Evolutionary conservation across 2,888 invertebrate genomes (phyloP).

Genomic region (Adelognathus sp.): DNA sequence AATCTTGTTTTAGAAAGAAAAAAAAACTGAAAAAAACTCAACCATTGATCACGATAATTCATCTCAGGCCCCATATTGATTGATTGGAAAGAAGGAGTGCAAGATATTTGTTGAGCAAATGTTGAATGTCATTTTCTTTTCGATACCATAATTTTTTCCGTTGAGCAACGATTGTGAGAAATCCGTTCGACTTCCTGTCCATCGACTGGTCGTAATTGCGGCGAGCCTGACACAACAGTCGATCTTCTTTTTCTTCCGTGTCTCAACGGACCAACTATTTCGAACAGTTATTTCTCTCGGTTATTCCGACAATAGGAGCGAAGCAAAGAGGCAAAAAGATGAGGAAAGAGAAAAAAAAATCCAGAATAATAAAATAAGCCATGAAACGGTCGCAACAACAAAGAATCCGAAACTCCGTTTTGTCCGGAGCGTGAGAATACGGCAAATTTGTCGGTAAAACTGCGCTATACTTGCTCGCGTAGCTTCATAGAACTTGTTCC

Average conservation of each 20-base stretch:
- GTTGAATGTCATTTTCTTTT: too few relatives aligned
- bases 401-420: not conserved
- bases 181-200: not conserved
- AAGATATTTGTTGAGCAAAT: too few relatives aligned
- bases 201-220: not conserved
- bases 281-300: not conserved
- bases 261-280: not conserved
- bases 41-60: too few relatives aligned
- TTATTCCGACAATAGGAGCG: not conserved
- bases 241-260: not conserved
- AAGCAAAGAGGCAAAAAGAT: not conserved
- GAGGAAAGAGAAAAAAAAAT: not conserved
- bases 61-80: too few relatives aligned
- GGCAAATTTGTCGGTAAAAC: constrained; percentile 19
- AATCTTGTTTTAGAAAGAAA: too few relatives aligned
- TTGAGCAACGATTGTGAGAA: too few relatives aligned
- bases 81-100: too few relatives aligned
- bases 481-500: constrained; percentile 37
- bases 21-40: too few relatives aligned
- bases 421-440: constrained; percentile 26
- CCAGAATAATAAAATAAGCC: not conserved
- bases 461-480: not conserved
- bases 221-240: not conserved
- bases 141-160: too few relatives aligned
- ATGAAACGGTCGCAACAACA: not conserved